Base-by-base conservation (phyloP, 2,797 vertebrate species). In the Muscicapa striata region DNA sequence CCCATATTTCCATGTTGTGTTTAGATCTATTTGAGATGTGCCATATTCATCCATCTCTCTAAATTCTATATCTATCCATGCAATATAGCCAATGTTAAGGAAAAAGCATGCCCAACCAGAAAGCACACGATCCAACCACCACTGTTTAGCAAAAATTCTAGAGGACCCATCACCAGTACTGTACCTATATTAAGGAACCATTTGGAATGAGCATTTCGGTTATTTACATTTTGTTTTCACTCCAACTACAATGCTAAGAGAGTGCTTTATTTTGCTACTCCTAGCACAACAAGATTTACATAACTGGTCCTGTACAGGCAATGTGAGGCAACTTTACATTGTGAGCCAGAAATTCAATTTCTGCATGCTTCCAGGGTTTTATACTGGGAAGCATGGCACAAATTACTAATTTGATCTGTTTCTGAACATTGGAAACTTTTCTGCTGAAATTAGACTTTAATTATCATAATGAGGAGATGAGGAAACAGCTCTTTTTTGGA, bases 191-290 rank as follows among this genome's bases (percentile, higher is more conserved):
- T 90, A 96, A 92, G 77, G 93, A 97, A 98, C 97, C 97, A 98
- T 98, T 98, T 97, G 97, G 97, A 98, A 96, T 89, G 78, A 98
- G 97, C 97, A 98, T 97, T 98, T 96, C 78, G 27, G 38, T 51
- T 75, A 34, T 81, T 90, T 75, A 45, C 1, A 22, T 69, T 59
- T 68, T 79, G 11, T 76, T 90, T 85, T 26, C 32, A 48, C 55
- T 86, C n/a, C 34, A 61, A 15, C 8, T 57, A 40, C 46, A 78
- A 45, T 8, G 48, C 12, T 54, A 68, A 43, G 43, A 84, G 16
- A 9, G 17, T 22, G 36, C 21, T 90, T 84, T 32, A 26, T 55
- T 88, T 76, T 58, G 30, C 32, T 59, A 5, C 45, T 55, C 27
- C 22, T 38, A 87, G 38, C 17, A 68, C 30, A 58, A 23, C 1